Percentiles rank a stretch among this genome's conserved stretches.
These are phyloP conservation scores for Caenorhabditis sp. DNA, from an alignment of 2,888 invertebrate genomes.

Conservation along the genomic window DNA sequence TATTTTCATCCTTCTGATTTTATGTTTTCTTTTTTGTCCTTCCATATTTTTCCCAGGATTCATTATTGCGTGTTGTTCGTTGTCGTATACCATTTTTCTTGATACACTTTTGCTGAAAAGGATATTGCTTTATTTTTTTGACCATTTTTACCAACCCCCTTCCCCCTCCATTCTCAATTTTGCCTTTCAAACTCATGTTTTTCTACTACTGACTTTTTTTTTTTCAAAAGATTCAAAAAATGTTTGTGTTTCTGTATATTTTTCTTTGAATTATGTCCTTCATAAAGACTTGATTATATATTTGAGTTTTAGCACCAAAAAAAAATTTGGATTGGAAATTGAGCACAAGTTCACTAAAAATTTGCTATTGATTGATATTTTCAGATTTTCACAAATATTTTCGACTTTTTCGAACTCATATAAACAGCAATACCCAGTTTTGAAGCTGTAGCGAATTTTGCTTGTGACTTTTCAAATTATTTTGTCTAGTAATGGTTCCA, in stretches of 20 bases:
- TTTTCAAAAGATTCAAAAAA: neutral
- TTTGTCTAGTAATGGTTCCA: no score
- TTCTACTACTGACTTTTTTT: neutral
- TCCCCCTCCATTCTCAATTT: neutral
- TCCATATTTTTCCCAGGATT: neutral
- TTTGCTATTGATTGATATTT: no score
- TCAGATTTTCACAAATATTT: no score
- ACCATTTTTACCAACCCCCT: neutral
- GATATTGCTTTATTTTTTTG: neutral
- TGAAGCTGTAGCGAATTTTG: no score
- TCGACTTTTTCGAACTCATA: no score
- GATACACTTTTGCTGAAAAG: neutral
- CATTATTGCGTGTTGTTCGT: neutral
- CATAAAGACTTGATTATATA: neutral
- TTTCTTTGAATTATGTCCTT: neutral
- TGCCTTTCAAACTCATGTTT: constrained; percentile 1
- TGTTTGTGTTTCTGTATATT: neutral
- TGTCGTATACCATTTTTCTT: neutral
- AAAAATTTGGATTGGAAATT: no score
- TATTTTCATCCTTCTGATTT: no score
- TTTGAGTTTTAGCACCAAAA: no score
- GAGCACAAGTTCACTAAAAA: no score
- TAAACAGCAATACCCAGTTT: no score
- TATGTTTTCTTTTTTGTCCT: neutral
- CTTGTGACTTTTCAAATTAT: no score